These are phyloP conservation scores for Sebastes taczanowskii DNA, from an alignment of 2,797 vertebrate genomes.

Conservation along the genomic window DNA sequence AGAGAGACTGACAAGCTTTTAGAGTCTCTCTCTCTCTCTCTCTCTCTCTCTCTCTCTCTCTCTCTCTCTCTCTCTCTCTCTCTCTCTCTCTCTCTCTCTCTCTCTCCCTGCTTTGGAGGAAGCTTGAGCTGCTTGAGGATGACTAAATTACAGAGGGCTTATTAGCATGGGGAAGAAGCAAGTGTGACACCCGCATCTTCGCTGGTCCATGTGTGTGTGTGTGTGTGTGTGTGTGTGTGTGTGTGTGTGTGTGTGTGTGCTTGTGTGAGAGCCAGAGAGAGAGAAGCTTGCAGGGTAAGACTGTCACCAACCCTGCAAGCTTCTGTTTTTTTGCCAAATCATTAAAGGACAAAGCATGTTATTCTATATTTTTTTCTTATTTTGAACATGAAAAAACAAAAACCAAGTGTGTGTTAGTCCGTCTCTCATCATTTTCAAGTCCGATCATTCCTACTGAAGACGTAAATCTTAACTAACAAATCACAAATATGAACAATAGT, in stretches of 20 bases:
- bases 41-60: not conserved
- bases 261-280: not conserved
- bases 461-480: not conserved
- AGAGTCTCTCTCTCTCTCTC: not conserved
- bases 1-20: too few species aligned
- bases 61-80: not conserved
- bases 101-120: not conserved
- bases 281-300: not conserved
- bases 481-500: not conserved
- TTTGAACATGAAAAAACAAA: not conserved
- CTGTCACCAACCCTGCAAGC: slow-evolving; percentile 8
- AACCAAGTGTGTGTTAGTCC: not conserved
- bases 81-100: not conserved
- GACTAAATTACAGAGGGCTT: slow-evolving; percentile 57
- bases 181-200: slow-evolving; percentile 53
- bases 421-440: not conserved
- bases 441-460: not conserved
- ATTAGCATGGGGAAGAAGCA: slow-evolving; percentile 64
- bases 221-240: slow-evolving; percentile 4
- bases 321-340: slow-evolving; percentile 24
- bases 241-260: not conserved
- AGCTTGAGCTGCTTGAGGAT: slow-evolving; percentile 31
- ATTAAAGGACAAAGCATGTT: slow-evolving; percentile 7
- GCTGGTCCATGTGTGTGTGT: slow-evolving; percentile 18
- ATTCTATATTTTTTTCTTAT: not conserved